These are phyloP conservation scores for Cephalopterus ornatus DNA, from an alignment of 2,113 vertebrate species.

Conservation along the genomic window DNA sequence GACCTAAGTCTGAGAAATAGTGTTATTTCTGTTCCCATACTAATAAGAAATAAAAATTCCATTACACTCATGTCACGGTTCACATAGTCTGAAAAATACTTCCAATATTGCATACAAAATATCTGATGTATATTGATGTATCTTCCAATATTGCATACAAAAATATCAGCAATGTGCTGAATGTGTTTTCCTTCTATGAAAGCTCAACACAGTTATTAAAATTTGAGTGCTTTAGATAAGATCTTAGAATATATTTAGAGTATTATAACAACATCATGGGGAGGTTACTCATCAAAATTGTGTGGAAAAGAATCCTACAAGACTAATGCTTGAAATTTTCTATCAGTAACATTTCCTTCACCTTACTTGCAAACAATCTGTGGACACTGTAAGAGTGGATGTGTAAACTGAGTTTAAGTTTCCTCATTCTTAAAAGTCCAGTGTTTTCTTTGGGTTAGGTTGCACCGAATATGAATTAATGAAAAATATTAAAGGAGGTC, in stretches of 20 bases:
- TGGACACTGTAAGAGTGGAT: background rate
- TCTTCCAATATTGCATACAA: background rate
- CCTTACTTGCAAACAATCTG: background rate
- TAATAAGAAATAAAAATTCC: background rate
- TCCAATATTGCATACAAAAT: background rate
- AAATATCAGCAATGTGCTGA: background rate
- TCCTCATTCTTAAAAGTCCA: background rate
- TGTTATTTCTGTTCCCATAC: background rate
- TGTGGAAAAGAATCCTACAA: background rate
- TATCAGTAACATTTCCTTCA: background rate
- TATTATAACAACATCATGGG: background rate
- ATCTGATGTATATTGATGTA: no score
- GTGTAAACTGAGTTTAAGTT: background rate
- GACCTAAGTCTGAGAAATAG: background rate
- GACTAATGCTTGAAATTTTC: background rate
- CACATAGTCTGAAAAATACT: background rate
- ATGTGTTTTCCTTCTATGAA: background rate
- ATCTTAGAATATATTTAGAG: background rate
- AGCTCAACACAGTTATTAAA: background rate
- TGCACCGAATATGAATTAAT: background rate
- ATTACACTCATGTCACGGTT: background rate
- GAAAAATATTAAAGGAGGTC: background rate
- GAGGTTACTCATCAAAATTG: background rate
- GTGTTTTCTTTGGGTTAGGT: background rate
- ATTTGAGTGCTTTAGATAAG: background rate